Percentiles rank a stretch among this genome's conserved stretches.
These are phyloP conservation scores for Smutsia temminckii DNA, from an alignment of 2,797 vertebrate genomes.

Conservation along the genomic window DNA sequence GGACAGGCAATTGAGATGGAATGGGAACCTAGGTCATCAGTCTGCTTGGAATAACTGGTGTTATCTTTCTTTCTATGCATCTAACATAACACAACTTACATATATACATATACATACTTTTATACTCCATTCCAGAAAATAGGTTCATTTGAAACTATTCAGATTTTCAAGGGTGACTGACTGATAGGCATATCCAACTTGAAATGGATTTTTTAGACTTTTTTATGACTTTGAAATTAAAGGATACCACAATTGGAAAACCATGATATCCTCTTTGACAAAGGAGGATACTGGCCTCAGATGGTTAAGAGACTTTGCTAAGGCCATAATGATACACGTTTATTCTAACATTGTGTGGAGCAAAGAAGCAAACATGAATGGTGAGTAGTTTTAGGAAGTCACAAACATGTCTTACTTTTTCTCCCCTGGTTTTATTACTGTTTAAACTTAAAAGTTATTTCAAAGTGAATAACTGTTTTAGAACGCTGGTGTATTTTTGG, in stretches of 20 bases:
- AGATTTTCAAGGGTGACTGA: neutral
- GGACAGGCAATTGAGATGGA: neutral
- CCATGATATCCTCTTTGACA: neutral
- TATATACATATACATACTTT: neutral
- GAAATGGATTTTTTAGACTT: neutral
- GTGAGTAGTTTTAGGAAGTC: neutral
- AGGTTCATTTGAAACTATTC: neutral
- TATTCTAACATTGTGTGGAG: neutral
- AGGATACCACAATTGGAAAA: neutral
- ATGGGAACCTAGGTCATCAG: neutral
- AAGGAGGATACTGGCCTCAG: neutral
- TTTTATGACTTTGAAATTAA: conserved; percentile 12
- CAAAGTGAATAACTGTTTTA: neutral
- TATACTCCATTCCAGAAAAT: neutral
- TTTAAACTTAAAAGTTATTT: neutral
- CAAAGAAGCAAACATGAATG: neutral
- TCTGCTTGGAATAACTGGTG: neutral
- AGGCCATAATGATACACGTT: neutral
- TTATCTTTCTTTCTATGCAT: neutral
- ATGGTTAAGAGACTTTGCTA: neutral
- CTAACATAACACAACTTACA: neutral
- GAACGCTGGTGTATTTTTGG: neutral
- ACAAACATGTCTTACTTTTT: neutral
- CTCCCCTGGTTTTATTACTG: neutral
- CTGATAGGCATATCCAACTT: neutral